These are phyloP conservation scores for Enteromius paludinosus DNA, from an alignment of 2,797 vertebrate genomes.

Conservation along the genomic window DNA sequence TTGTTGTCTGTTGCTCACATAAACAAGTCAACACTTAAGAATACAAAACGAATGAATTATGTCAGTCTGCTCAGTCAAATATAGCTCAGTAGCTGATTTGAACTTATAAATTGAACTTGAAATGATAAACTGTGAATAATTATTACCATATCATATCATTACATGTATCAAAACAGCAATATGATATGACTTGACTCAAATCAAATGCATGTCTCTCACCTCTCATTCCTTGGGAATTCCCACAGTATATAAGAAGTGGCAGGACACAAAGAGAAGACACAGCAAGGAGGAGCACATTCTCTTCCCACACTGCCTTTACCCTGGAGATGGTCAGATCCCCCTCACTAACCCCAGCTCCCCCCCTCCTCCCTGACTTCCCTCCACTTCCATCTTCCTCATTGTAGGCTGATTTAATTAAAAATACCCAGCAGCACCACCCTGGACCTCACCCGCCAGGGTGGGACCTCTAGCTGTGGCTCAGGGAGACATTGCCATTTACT, in stretches of 20 bases:
- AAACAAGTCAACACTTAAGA: background rate
- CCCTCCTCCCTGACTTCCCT: slow-evolving; percentile 43
- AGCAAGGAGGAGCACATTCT: slow-evolving; percentile 93
- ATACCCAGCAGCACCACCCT: slow-evolving; percentile 66
- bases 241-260: slow-evolving; percentile 89
- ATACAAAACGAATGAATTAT: background rate
- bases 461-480: slow-evolving; percentile 79
- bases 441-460: slow-evolving; percentile 87
- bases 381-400: slow-evolving; percentile 67
- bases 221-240: slow-evolving; percentile 85
- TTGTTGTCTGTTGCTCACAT: background rate
- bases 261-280: slow-evolving; percentile 87
- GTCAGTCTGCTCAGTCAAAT: background rate
- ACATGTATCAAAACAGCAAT: slow-evolving; percentile 3
- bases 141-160: background rate
- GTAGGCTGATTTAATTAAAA: slow-evolving; percentile 89
- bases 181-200: slow-evolving; percentile 33
- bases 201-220: slow-evolving; percentile 43
- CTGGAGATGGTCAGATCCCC: slow-evolving; percentile 82
- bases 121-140: background rate
- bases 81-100: background rate
- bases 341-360: slow-evolving; percentile 40
- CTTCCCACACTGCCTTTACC: slow-evolving; percentile 95
- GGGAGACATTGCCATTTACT: slow-evolving; percentile 78
- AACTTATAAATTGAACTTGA: background rate